Conservation (phyloP, 2,888 invertebrate species). For the Cylloceria caligata region DNA sequence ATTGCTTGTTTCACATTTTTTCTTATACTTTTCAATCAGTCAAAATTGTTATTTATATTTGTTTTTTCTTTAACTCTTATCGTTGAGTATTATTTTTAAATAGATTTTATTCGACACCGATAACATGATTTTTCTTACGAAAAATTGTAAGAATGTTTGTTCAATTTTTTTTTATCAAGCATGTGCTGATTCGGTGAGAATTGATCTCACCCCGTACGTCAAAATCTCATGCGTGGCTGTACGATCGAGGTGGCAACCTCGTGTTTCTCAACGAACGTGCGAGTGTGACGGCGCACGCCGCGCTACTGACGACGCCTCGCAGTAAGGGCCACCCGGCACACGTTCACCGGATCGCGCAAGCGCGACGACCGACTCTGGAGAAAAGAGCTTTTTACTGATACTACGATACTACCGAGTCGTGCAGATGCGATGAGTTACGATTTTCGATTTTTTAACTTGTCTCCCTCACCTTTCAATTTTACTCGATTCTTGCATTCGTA, state of each 20-base stretch:
- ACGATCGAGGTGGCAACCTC: constrained; percentile 38
- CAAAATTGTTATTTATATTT: not conserved
- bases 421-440: not conserved
- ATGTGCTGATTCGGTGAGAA: constrained; percentile 31
- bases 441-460: not conserved
- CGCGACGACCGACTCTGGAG: constrained; percentile 65
- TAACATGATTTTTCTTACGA: not conserved
- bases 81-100: not conserved
- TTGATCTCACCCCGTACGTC: constrained; percentile 29
- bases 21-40: not conserved
- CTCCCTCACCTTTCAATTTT: not conserved
- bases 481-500: not conserved
- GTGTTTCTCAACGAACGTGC: constrained; percentile 76
- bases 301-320: constrained; percentile 82
- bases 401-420: constrained; percentile 17
- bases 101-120: not conserved
- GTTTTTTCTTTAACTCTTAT: not conserved
- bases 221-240: constrained; percentile 44
- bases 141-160: not conserved
- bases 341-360: constrained; percentile 72
- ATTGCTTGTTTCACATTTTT: not conserved
- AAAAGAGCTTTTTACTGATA: constrained; percentile 54
- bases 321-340: constrained; percentile 75
- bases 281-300: constrained; percentile 84
- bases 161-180: not conserved